Conservation (phyloP, 2,797 vertebrate species). For the Halcyon smyrnensis region DNA sequence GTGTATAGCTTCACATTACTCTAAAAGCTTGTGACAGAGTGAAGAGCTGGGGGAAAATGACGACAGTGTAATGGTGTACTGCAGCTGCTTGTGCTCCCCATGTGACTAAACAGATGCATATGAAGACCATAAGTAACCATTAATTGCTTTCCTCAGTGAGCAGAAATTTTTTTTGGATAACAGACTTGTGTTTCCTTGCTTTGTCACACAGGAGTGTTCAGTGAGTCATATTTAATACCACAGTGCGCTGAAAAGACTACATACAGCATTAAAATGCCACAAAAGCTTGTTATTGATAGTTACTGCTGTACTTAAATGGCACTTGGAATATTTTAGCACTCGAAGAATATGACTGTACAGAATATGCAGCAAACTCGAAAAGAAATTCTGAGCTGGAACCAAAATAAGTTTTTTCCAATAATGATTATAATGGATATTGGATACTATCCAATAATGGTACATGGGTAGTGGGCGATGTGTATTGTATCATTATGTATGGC, state of each 20-base stretch:
- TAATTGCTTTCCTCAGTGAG: slow-evolving; percentile 1
- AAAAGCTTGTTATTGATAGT: neutral
- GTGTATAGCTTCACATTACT: neutral
- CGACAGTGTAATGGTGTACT: neutral
- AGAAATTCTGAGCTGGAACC: neutral
- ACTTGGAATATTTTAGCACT: neutral
- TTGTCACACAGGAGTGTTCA: neutral
- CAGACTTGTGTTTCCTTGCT: neutral
- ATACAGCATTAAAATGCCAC: neutral
- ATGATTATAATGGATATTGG: neutral
- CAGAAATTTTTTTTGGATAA: neutral
- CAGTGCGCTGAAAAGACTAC: neutral
- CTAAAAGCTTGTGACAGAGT: neutral
- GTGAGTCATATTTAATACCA: neutral
- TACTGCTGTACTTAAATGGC: neutral
- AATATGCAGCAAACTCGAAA: neutral
- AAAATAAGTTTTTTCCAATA: neutral
- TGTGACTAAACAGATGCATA: neutral
- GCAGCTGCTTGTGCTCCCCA: neutral
- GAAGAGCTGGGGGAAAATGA: neutral
- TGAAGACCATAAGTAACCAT: slow-evolving; percentile 14
- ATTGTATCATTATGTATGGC: no score
- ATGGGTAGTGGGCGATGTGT: neutral
- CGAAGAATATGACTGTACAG: neutral
- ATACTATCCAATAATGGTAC: no score